Conservation (phyloP, 92 coral and sea anemone species). For the Virgularia gustaviana region DNA sequence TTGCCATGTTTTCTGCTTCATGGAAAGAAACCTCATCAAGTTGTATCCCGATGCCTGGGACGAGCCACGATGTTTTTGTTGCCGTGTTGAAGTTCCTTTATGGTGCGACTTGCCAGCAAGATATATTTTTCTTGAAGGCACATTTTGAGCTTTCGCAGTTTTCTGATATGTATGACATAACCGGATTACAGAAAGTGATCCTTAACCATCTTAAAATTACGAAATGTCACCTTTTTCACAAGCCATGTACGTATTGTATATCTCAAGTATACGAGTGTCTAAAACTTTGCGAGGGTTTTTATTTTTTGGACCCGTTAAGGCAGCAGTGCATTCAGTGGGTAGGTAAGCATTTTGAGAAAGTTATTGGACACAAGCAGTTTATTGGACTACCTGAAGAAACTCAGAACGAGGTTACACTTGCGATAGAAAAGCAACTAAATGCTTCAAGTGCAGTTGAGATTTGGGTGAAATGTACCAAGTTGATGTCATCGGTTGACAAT, state of each 20-base stretch:
- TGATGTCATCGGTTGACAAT: conserved; percentile 11
- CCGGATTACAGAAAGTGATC: conserved; percentile 67
- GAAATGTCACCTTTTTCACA: conserved; percentile 90
- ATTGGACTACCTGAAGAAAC: neutral
- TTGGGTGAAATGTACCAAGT: conserved; percentile 5
- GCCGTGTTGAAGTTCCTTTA: conserved; percentile 28
- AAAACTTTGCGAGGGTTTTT: conserved; percentile 19
- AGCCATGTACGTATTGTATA: conserved; percentile 41
- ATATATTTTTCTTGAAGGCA: neutral
- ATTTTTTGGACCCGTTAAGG: neutral
- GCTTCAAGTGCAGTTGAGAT: neutral
- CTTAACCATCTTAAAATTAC: conserved; percentile 61
- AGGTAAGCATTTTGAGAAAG: conserved; percentile 10
- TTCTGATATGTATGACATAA: conserved; percentile 89
- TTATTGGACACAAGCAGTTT: conserved; percentile 14
- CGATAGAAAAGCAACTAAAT: conserved; percentile 6
- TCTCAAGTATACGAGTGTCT: conserved; percentile 36
- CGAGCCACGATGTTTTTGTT: conserved; percentile 18
- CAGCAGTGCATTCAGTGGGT: conserved; percentile 27
- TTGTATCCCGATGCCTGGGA: conserved; percentile 4
- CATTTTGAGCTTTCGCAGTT: conserved; percentile 60
- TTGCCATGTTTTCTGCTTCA: conserved; percentile 30
- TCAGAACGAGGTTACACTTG: conserved; percentile 9
- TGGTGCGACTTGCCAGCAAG: conserved; percentile 24
- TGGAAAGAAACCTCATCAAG: conserved; percentile 21